phyloP scores from a whole-genome alignment of 2,888 invertebrate genomes.

The Dynastes grantii region DNA sequence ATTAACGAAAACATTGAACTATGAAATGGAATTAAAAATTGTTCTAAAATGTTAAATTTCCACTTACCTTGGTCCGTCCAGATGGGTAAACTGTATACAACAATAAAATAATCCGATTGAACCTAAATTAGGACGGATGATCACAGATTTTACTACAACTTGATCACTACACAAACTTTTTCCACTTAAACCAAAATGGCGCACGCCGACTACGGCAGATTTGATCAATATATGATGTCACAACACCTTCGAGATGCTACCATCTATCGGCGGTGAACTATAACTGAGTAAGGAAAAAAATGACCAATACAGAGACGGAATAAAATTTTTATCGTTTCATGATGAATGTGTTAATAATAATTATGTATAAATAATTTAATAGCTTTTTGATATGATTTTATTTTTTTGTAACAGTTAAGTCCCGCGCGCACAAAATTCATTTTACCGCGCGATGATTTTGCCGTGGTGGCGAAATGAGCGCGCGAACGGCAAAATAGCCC shows the following conservation, averaged over 20 bases:
- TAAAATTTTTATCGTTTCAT: neutral
- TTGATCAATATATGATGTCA: conserved; percentile 70
- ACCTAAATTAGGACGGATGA: conserved; percentile 69
- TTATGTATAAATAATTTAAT: too few relatives aligned
- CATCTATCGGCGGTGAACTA: conserved; percentile 61
- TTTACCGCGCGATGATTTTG: too few relatives aligned
- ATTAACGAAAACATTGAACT: conserved; percentile 51
- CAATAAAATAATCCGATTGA: conserved; percentile 68
- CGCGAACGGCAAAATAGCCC: too few relatives aligned
- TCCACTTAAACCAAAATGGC: conserved; percentile 71
- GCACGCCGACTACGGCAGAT: conserved; percentile 70
- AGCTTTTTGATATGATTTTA: neutral
- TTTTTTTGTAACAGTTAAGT: neutral
- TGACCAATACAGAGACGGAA: neutral
- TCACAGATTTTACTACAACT: conserved; percentile 68
- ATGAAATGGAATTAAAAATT: conserved; percentile 45
- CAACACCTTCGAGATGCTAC: conserved; percentile 54
- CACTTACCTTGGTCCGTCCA: conserved; percentile 86
- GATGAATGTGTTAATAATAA: neutral
- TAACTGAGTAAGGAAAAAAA: conserved; percentile 34
- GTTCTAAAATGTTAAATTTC: conserved; percentile 57
- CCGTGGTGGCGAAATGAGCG: too few relatives aligned
- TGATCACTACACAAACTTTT: conserved; percentile 67
- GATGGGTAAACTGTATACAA: conserved; percentile 75
- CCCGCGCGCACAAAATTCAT: too few relatives aligned